phyloP scores from a whole-genome alignment of 2,113 vertebrate species.

The Urocitellus parryii region DNA sequence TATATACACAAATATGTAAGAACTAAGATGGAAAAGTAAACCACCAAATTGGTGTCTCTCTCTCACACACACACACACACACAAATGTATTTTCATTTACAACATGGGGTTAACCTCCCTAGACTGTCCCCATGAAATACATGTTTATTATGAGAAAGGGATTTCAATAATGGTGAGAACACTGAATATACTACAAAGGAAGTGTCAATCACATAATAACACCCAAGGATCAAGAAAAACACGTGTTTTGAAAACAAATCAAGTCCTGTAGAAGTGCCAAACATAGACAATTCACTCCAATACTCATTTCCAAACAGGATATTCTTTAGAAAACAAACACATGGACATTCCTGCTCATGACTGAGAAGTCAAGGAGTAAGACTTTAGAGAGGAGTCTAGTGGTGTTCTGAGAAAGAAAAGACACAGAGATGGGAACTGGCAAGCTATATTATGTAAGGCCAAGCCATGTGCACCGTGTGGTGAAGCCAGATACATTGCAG shows the following conservation, averaged over 20 bases:
- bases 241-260: not conserved
- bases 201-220: not conserved
- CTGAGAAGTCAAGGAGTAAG: not conserved
- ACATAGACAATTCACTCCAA: not conserved
- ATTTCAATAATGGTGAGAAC: not conserved
- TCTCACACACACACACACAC: too few species aligned
- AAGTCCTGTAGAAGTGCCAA: not conserved
- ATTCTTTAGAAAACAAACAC: not conserved
- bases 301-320: not conserved
- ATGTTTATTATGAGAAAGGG: not conserved
- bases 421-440: not conserved
- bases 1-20: not conserved
- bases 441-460: not conserved
- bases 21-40: not conserved
- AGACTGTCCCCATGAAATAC: not conserved
- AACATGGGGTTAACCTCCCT: not conserved
- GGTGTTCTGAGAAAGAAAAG: not conserved
- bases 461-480: not conserved
- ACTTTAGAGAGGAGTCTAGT: not conserved
- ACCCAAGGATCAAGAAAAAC: not conserved
- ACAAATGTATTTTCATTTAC: not conserved
- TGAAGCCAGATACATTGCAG: not conserved
- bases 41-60: not conserved
- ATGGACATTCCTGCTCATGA: not conserved
- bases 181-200: not conserved